Evolutionary conservation across 2,113 vertebrate species (phyloP).

Genomic region (Psilopogon haemacephalus): DNA sequence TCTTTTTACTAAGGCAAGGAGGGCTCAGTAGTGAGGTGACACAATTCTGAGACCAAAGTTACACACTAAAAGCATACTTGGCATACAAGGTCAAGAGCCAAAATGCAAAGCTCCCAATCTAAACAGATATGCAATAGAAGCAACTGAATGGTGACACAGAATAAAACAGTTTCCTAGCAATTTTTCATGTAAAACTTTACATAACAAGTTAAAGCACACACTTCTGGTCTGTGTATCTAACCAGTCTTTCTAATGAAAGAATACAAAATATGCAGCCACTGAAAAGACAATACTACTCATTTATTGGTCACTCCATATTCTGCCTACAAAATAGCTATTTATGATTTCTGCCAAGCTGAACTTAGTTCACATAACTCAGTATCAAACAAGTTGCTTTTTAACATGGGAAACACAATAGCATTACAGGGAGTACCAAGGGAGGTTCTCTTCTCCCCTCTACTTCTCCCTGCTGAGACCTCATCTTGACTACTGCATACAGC

Average conservation of each 20-base stretch:
- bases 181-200: not conserved
- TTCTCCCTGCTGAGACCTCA: too few species aligned
- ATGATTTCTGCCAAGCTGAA: not conserved
- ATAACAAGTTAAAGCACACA: not conserved
- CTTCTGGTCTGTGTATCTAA: not conserved
- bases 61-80: not conserved
- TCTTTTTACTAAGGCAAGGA: not conserved
- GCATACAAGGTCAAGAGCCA: fast-evolving
- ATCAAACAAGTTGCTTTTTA: not conserved
- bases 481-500: too few species aligned
- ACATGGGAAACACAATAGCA: not conserved
- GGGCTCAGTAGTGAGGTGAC: not conserved
- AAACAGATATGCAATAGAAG: fast-evolving
- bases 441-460: too few species aligned
- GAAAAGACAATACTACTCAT: not conserved
- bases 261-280: not conserved
- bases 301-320: not conserved
- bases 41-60: not conserved
- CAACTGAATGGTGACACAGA: not conserved
- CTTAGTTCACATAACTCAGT: not conserved
- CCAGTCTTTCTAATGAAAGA: not conserved
- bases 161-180: not conserved
- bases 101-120: not conserved
- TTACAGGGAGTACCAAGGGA: too few species aligned
- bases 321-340: not conserved